Conservation (phyloP, 1,140 invertebrate genomes). For the Tribolium madens region DNA sequence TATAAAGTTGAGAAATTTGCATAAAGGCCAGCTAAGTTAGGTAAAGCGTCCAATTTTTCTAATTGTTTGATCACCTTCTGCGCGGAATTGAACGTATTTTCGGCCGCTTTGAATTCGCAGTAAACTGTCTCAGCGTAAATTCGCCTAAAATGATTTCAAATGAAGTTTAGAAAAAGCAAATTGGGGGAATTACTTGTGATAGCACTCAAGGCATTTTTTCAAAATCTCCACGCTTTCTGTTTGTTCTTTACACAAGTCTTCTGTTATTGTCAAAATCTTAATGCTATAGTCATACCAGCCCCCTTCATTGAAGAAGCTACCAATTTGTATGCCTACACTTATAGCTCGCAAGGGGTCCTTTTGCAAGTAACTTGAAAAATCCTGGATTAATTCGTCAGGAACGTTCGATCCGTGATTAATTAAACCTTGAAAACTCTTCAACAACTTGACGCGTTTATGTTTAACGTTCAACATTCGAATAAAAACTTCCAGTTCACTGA, state of each 20-base stretch:
- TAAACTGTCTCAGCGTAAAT: slow-evolving; percentile 84
- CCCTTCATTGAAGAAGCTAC: slow-evolving; percentile 87
- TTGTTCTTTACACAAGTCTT: slow-evolving; percentile 71
- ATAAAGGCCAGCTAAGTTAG: slow-evolving; percentile 79
- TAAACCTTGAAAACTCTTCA: slow-evolving; percentile 76
- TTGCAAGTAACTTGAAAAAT: slow-evolving; percentile 66
- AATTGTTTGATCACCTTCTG: slow-evolving; percentile 65
- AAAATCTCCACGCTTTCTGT: slow-evolving; percentile 65
- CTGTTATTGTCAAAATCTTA: slow-evolving; percentile 75
- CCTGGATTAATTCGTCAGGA: slow-evolving; percentile 67
- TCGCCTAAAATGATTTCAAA: slow-evolving; percentile 71
- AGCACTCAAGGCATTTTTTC: slow-evolving; percentile 76
- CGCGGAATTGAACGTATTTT: slow-evolving; percentile 70
- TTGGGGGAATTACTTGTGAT: slow-evolving; percentile 72
- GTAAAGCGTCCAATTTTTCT: slow-evolving; percentile 64
- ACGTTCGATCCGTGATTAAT: slow-evolving; percentile 74
- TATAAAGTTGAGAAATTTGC: slow-evolving; percentile 83
- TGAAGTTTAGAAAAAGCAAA: neutral
- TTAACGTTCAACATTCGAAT: slow-evolving; percentile 78
- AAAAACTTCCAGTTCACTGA: slow-evolving; percentile 80
- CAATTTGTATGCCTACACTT: slow-evolving; percentile 72
- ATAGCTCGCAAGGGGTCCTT: slow-evolving; percentile 61
- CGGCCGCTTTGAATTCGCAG: slow-evolving; percentile 81
- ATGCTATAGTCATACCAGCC: slow-evolving; percentile 85
- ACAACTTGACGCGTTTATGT: slow-evolving; percentile 74